phyloP scores from a whole-genome alignment of 2,888 invertebrate species.

The Lamellibrachia satsuma region DNA sequence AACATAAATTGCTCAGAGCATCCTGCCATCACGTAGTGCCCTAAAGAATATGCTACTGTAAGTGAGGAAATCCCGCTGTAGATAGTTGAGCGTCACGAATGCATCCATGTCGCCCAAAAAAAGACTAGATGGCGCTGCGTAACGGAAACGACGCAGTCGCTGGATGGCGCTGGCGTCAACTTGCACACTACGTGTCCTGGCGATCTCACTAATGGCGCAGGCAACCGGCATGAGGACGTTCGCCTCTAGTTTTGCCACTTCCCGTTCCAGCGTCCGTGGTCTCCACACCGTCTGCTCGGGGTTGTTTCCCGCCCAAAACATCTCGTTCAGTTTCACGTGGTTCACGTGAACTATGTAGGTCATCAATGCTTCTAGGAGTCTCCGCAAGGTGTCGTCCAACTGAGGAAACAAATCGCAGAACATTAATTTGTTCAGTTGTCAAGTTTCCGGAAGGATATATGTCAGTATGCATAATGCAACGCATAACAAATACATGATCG shows the following conservation, averaged over 20 bases:
- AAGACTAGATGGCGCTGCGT: neutral
- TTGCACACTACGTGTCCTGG: neutral
- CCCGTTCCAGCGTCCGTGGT: neutral
- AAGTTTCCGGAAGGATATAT: too few species aligned
- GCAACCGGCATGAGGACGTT: neutral
- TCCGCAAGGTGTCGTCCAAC: neutral
- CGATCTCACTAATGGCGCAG: neutral
- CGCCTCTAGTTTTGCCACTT: neutral
- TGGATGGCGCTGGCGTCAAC: conserved; percentile 13
- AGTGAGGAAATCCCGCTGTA: neutral
- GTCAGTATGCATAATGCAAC: too few species aligned
- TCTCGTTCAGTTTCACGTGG: neutral
- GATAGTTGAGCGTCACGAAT: neutral
- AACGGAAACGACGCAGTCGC: neutral
- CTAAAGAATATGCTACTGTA: neutral
- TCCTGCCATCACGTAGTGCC: neutral
- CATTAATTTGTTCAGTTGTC: neutral
- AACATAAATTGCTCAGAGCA: neutral
- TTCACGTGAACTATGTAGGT: conserved; percentile 13
- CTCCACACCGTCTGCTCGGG: neutral
- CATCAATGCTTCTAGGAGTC: neutral
- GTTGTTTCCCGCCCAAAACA: neutral
- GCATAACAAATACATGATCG: too few species aligned
- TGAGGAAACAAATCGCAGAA: neutral
- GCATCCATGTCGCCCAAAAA: neutral